phyloP scores from a whole-genome alignment of 2,888 invertebrate species.

The Camponotus fellah region DNA sequence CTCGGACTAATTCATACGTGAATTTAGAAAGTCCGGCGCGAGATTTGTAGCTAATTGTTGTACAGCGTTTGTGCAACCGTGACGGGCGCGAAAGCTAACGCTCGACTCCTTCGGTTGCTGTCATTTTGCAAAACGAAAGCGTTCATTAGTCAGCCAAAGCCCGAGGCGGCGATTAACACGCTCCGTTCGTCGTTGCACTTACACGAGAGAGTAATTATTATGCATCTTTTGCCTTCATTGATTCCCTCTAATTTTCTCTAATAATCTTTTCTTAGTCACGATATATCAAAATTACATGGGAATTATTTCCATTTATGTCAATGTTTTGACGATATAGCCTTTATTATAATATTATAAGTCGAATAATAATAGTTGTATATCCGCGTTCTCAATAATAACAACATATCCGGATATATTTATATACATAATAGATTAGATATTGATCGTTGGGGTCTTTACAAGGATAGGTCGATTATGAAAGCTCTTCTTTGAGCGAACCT shows the following conservation, averaged over 20 bases:
- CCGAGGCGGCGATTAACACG: conserved; percentile 15
- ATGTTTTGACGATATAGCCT: background rate
- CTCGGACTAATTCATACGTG: conserved; percentile 80
- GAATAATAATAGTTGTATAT: background rate
- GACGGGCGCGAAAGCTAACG: conserved; percentile 47
- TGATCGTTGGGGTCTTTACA: conserved; percentile 17
- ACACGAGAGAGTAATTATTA: conserved; percentile 12
- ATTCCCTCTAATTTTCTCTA: background rate
- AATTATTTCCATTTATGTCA: background rate
- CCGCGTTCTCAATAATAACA: background rate
- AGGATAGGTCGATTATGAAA: conserved; percentile 30
- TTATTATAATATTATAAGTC: background rate
- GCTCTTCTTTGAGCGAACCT: background rate
- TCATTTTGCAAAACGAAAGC: conserved; percentile 50
- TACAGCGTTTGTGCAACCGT: conserved; percentile 60
- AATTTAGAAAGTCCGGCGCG: conserved; percentile 81
- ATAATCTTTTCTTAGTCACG: conserved; percentile 7
- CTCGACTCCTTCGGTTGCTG: conserved; percentile 19
- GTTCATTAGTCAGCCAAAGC: conserved; percentile 8
- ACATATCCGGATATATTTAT: background rate
- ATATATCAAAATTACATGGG: background rate
- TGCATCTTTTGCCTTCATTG: background rate
- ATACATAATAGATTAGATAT: conserved; percentile 33
- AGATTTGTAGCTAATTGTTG: conserved; percentile 75
- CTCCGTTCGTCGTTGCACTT: background rate